Base-by-base conservation (phyloP, 2,888 invertebrate species). In the Mythimna pallens region DNA sequence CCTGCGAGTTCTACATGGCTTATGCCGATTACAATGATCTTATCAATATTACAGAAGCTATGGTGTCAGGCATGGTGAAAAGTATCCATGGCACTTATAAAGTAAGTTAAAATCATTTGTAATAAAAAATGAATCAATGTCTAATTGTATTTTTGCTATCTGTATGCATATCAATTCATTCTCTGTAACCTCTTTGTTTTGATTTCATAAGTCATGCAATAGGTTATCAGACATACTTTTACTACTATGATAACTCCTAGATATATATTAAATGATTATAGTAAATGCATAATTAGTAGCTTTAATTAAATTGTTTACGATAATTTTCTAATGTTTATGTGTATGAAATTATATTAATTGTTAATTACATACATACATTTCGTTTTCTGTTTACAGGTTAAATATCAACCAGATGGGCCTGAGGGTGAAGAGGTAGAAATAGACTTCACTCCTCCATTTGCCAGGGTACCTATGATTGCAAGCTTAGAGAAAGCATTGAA, bases 1-100 rank as follows among this genome's bases (percentile, higher is more conserved):
- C 99, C 10, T 99, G 99, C 91, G 99, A 99, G 96, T 99, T 99
- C 95, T 99, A 99, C 94, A 99, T 99, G 99, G 99, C 99, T 0
- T 99, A 99, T 95, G 99, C 99, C 22, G 99, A 99, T 94, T 99
- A 99, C 92, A 97, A 99, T 92, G 99, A 99, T 94, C 92, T 99
- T 14, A 99, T 99, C 96, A 95, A 97, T 40, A 97, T 99, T 59
- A 99, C 99, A 0, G 99, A 99, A 94, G 97, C 97, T 70, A 96
- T 99, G 96, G 84, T 99, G 20, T 98, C 99, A 50, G 99, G 99
- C 65, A 98, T 99, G 99, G 99, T 99, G 0, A 98, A 98, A 92
- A 97, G 97, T 86, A 98, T 99, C 88, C 98, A 98, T 92, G 99
- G 99, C 8, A 97, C 98, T 17, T 99, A 99, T 91, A 99, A 99